A percentile compares a stretch with the other conserved stretches of the same genome.
phyloP scores from a whole-genome alignment of 2,113 vertebrate species.

The Glaucidium brasilianum region DNA sequence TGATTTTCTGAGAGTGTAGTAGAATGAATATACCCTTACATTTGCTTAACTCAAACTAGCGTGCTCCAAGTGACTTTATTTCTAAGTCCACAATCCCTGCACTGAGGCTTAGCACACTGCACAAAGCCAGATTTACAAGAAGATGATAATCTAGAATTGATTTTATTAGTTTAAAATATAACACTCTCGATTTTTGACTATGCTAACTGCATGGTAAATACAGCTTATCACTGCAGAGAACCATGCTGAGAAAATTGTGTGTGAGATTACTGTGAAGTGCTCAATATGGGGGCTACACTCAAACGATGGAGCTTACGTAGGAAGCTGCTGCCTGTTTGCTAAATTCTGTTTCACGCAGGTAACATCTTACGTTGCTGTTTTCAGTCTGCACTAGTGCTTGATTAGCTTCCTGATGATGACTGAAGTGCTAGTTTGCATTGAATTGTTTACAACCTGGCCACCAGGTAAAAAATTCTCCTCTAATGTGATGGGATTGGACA shows the following conservation, averaged over 20 bases:
- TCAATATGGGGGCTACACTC: neutral
- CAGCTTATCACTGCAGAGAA: neutral
- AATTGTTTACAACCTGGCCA: neutral
- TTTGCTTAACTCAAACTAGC: neutral
- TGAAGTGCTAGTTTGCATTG: neutral
- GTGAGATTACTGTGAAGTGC: neutral
- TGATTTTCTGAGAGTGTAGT: neutral
- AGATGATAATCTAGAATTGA: neutral
- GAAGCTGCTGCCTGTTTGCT: neutral
- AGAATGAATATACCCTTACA: neutral
- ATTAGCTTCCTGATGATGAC: neutral
- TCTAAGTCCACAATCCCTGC: neutral
- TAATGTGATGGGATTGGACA: accelerated
- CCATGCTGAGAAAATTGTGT: neutral
- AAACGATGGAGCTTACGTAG: neutral
- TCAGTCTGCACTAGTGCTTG: neutral
- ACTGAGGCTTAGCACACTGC: neutral
- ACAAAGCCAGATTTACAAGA: neutral
- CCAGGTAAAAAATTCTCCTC: neutral
- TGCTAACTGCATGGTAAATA: slow-evolving; percentile 1
- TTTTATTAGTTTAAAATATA: neutral
- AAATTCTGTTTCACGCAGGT: neutral
- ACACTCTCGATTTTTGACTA: neutral
- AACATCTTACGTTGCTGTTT: neutral
- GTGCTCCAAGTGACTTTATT: neutral